Percentiles rank a stretch among this genome's conserved stretches.
Evolutionary conservation across 2,113 vertebrate species (phyloP).

Genomic region (Entomyzon cyanotis): DNA sequence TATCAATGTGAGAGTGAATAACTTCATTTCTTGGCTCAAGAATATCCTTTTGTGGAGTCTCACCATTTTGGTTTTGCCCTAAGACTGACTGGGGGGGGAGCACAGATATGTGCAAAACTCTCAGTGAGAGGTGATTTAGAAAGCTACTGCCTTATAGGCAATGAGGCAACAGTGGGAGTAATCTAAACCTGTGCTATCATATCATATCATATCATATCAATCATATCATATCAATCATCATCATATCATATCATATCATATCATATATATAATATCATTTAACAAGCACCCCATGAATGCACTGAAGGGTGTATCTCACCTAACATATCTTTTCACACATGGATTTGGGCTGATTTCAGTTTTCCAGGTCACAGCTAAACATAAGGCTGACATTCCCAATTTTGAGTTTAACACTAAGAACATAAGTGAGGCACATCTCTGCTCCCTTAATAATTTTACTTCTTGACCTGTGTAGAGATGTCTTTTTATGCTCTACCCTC

Average conservation of each 20-base stretch:
- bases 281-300: background rate
- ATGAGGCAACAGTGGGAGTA: background rate
- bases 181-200: background rate
- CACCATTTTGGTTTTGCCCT: background rate
- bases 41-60: background rate
- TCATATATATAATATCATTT: too few species aligned
- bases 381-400: background rate
- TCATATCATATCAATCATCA: too few species aligned
- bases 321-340: background rate
- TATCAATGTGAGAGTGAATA: background rate
- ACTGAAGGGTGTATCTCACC: background rate
- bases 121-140: background rate
- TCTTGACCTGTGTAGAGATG: background rate
- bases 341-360: background rate
- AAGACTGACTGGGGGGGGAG: background rate
- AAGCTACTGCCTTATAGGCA: background rate
- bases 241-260: too few species aligned
- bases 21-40: background rate
- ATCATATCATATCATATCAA: too few species aligned
- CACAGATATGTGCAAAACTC: background rate
- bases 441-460: background rate
- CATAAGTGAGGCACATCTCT: background rate
- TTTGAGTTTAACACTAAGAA: background rate
- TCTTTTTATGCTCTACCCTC: background rate
- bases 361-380: background rate